Conservation (phyloP, 2,888 invertebrate genomes). For the Drosophila borealis region DNA sequence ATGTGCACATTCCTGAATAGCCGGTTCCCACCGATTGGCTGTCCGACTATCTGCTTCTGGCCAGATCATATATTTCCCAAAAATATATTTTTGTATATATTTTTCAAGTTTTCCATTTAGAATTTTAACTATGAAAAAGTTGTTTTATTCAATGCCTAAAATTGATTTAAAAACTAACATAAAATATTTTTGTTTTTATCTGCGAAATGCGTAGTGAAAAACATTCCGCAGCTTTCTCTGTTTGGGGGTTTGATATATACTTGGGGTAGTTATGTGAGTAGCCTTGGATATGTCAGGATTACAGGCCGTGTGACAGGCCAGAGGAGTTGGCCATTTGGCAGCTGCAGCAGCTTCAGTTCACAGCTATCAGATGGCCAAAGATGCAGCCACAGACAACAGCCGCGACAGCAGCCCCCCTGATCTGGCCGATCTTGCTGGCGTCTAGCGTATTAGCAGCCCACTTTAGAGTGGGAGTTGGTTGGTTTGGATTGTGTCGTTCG, state of each 20-base stretch:
- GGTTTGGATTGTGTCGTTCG: conserved; percentile 9
- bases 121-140: no score
- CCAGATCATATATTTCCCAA: no score
- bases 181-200: no score
- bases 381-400: conserved; percentile 24
- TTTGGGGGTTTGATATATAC: neutral
- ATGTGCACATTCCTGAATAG: no score
- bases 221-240: conserved; percentile 9
- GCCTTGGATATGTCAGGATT: conserved; percentile 48
- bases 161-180: no score
- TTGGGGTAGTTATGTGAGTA: conserved; percentile 6
- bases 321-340: conserved; percentile 42
- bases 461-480: conserved; percentile 42
- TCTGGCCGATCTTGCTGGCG: conserved; percentile 30
- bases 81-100: no score
- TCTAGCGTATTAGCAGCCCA: conserved; percentile 50
- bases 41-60: no score
- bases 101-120: no score
- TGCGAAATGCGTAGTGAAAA: neutral
- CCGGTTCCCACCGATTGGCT: no score
- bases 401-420: conserved; percentile 14
- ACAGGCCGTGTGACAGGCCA: conserved; percentile 39
- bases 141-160: no score
- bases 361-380: conserved; percentile 63
- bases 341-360: conserved; percentile 28